Conservation (phyloP, 2,797 vertebrate genomes). For the Syndactyla subalaris region DNA sequence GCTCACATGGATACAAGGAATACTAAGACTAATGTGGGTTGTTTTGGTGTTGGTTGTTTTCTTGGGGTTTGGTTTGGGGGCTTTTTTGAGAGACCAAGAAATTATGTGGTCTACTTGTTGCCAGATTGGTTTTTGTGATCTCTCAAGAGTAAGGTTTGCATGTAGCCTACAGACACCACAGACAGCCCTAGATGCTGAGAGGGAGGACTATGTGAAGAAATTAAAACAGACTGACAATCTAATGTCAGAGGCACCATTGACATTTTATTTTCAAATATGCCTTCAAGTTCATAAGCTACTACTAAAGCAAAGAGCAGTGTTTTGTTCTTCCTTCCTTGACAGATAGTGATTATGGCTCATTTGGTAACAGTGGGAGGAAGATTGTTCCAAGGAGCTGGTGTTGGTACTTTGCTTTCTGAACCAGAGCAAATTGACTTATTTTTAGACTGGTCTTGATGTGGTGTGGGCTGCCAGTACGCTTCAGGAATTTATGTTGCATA, state of each 20-base stretch:
- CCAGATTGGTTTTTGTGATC: neutral
- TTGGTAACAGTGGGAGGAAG: neutral
- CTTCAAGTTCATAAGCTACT: neutral
- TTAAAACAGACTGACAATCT: neutral
- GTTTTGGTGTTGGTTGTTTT: neutral
- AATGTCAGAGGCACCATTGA: neutral
- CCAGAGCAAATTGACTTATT: constrained; percentile 44
- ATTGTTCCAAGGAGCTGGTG: neutral
- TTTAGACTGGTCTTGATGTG: constrained; percentile 39
- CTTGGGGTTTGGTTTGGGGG: neutral
- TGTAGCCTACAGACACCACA: neutral
- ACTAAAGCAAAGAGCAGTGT: neutral
- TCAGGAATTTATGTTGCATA: constrained; percentile 44
- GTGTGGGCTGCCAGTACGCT: neutral
- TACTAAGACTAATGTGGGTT: neutral
- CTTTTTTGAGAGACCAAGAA: neutral
- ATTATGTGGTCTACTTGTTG: neutral
- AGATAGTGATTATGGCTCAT: neutral
- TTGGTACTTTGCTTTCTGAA: neutral
- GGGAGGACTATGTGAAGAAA: neutral
- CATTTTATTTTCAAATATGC: neutral
- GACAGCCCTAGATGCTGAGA: neutral
- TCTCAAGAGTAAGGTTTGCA: neutral
- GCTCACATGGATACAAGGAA: neutral
- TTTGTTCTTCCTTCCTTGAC: neutral